phyloP scores from a whole-genome alignment of 2,797 vertebrate species.

The Galaxias olidus region DNA sequence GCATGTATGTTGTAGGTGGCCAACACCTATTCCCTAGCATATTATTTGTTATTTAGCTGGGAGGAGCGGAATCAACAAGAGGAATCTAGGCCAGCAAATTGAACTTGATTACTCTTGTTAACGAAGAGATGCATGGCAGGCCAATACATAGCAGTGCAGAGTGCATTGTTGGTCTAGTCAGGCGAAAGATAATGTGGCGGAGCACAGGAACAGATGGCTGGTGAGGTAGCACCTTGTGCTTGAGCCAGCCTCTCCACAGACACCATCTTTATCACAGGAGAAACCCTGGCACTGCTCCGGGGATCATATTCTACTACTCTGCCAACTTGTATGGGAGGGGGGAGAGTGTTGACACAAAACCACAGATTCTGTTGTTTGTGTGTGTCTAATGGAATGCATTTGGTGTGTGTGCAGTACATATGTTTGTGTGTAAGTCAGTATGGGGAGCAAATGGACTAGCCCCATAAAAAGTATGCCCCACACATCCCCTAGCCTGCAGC shows the following conservation, averaged over 20 bases:
- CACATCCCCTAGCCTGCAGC: conserved; percentile 2
- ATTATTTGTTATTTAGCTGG: not conserved
- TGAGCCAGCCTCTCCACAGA: conserved; percentile 42
- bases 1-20: not conserved
- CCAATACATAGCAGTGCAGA: conserved; percentile 17
- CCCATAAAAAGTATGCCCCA: too few species aligned
- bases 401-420: not conserved
- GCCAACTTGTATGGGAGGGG: conserved; percentile 1
- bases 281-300: conserved; percentile 30
- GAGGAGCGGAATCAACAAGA: not conserved
- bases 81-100: not conserved
- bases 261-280: conserved; percentile 14
- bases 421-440: too few species aligned
- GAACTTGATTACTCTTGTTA: not conserved
- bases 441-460: too few species aligned
- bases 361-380: conserved; percentile 1
- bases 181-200: conserved; percentile 8
- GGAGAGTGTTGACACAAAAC: conserved; percentile 12
- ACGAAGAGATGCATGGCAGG: not conserved
- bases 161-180: conserved; percentile 16
- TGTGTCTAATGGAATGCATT: not conserved
- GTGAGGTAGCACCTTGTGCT: conserved; percentile 41
- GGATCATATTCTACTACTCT: conserved; percentile 12
- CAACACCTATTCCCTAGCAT: not conserved
- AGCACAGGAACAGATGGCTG: conserved; percentile 57